phyloP scores from a whole-genome alignment of 2,797 vertebrate species.

The Chrosomus eos region DNA sequence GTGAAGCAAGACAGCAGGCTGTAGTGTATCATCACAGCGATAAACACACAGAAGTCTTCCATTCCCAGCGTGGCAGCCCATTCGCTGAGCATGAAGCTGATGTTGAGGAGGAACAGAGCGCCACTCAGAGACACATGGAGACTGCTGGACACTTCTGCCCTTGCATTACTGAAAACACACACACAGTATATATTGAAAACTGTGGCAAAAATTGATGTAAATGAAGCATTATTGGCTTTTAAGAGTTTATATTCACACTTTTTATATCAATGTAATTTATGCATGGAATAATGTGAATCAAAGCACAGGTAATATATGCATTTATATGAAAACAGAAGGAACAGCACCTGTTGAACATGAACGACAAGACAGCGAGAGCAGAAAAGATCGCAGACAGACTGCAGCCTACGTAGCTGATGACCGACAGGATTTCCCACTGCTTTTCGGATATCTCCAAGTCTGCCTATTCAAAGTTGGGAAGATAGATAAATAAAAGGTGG shows the following conservation, averaged over 20 bases:
- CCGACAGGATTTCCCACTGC: slow-evolving; percentile 72
- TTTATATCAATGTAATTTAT: background rate
- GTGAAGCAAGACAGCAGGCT: slow-evolving; percentile 84
- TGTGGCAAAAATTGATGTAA: background rate
- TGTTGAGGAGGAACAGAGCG: slow-evolving; percentile 79
- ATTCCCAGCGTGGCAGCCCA: slow-evolving; percentile 31
- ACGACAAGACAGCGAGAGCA: slow-evolving; percentile 63
- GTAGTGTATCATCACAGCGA: slow-evolving; percentile 79
- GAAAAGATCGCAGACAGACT: slow-evolving; percentile 73
- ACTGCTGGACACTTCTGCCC: slow-evolving; percentile 57
- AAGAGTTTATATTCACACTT: background rate
- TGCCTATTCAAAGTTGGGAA: slow-evolving; percentile 21
- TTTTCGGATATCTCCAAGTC: background rate
- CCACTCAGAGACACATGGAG: slow-evolving; percentile 79
- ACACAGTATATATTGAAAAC: background rate
- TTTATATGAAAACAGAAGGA: background rate
- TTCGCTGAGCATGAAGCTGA: slow-evolving; percentile 76
- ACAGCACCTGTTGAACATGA: slow-evolving; percentile 60
- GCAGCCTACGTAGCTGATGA: slow-evolving; percentile 74
- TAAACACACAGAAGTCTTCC: slow-evolving; percentile 64
- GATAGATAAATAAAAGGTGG: background rate
- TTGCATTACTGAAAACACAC: slow-evolving; percentile 64
- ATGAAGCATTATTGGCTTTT: background rate
- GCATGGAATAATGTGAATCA: background rate
- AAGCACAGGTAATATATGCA: background rate